These are phyloP conservation scores for Lepidurus arcticus DNA, from an alignment of 1,140 invertebrate genomes.

Conservation along the genomic window DNA sequence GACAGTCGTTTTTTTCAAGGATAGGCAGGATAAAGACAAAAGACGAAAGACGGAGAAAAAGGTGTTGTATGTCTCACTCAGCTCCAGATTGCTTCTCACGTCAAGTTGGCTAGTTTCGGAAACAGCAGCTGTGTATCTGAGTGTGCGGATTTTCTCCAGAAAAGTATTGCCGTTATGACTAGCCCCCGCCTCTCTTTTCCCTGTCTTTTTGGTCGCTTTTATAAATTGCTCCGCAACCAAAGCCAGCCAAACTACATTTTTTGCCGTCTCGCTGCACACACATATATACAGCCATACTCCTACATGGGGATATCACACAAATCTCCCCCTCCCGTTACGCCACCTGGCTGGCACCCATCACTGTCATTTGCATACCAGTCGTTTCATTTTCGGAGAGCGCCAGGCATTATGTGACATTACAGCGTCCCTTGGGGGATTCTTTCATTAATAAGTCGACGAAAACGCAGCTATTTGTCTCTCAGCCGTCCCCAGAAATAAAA, in stretches of 20 bases:
- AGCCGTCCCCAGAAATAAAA: too few relatives aligned
- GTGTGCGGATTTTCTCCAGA: not conserved
- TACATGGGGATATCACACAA: not conserved
- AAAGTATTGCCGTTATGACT: not conserved
- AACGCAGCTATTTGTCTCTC: not conserved
- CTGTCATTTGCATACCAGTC: slow-evolving; percentile 18
- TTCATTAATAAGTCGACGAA: slow-evolving; percentile 5
- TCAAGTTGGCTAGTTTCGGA: not conserved
- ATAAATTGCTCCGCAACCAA: not conserved
- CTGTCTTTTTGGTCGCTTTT: not conserved
- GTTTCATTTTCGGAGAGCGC: not conserved
- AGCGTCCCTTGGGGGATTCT: not conserved
- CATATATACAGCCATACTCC: not conserved
- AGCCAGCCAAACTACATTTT: not conserved
- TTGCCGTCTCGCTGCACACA: not conserved
- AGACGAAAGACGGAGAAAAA: not conserved
- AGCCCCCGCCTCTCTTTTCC: not conserved
- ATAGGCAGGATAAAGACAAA: not conserved
- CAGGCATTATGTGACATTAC: not conserved
- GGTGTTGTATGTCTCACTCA: not conserved
- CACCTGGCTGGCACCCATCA: slow-evolving; percentile 16
- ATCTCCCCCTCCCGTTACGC: not conserved
- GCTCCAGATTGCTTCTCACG: not conserved
- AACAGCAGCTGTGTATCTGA: not conserved
- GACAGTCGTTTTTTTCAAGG: too few relatives aligned